Evolutionary conservation across 35 echinoderm and acorn worm genomes (phyloP).

Genomic region (Ophioderma brevispina): DNA sequence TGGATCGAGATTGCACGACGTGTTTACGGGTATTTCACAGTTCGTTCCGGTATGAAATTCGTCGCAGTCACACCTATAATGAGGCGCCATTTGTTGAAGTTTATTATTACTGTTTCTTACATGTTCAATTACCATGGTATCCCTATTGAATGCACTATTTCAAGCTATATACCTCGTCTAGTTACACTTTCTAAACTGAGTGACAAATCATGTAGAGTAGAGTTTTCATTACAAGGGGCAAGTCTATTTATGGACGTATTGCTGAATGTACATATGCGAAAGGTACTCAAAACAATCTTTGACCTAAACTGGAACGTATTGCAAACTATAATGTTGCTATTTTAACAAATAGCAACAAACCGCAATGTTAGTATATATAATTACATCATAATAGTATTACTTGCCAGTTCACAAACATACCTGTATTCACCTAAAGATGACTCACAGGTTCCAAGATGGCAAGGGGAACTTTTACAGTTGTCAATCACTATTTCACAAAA

Average conservation of each 20-base stretch:
- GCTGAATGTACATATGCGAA: too few species aligned
- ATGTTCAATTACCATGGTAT: too few species aligned
- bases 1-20: background rate
- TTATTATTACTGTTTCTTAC: too few species aligned
- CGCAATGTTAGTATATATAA: background rate
- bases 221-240: too few species aligned
- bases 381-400: background rate
- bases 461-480: conserved; percentile 68
- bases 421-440: background rate
- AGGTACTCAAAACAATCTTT: too few species aligned
- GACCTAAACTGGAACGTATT: too few species aligned
- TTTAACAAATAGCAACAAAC: background rate
- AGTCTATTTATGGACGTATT: too few species aligned
- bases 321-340: background rate
- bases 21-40: background rate
- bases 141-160: too few species aligned
- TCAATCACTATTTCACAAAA: conserved; percentile 58
- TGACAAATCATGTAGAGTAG: too few species aligned
- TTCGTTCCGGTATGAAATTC: background rate
- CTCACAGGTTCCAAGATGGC: background rate
- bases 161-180: too few species aligned
- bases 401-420: background rate
- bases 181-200: too few species aligned
- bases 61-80: background rate
- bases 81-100: too few species aligned